Conservation (phyloP, 2,113 vertebrate genomes). For the Lampris incognitus region DNA sequence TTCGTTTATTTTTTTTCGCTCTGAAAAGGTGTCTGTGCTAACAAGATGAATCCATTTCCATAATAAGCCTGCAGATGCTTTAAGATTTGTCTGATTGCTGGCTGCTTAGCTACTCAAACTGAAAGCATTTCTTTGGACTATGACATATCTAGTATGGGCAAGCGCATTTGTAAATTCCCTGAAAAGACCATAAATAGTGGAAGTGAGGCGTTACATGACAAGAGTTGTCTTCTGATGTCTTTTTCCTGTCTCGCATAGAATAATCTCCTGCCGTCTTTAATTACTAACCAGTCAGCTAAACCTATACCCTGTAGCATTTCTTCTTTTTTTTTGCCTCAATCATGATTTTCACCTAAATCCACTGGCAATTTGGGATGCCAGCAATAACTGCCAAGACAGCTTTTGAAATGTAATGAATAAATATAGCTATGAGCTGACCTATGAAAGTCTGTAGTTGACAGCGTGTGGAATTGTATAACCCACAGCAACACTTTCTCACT, state of each 20-base stretch:
- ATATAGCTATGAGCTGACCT: conserved; percentile 54
- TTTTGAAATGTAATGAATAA: conserved; percentile 62
- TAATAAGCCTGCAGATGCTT: no score
- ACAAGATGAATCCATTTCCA: no score
- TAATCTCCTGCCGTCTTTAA: conserved; percentile 69
- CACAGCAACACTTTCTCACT: conserved; percentile 20
- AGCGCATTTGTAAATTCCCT: conserved; percentile 1
- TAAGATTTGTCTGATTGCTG: no score
- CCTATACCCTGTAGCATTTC: conserved; percentile 40
- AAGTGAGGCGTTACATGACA: conserved; percentile 17
- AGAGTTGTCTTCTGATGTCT: conserved; percentile 41
- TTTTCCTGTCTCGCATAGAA: conserved; percentile 37
- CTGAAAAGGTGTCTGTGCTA: no score
- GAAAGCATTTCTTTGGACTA: no score
- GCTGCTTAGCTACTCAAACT: no score
- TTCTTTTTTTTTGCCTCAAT: conserved; percentile 47
- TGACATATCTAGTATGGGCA: background rate
- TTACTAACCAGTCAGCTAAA: conserved; percentile 62
- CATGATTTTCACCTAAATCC: conserved; percentile 56
- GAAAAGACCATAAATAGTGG: background rate
- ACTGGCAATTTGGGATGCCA: conserved; percentile 46
- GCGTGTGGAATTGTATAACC: conserved; percentile 43
- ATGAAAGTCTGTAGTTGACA: conserved; percentile 40
- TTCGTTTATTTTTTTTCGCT: no score
- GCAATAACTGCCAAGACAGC: conserved; percentile 59